Evolutionary conservation across 1,140 invertebrate species (phyloP).

Genomic region (Drosophila sp.): DNA sequence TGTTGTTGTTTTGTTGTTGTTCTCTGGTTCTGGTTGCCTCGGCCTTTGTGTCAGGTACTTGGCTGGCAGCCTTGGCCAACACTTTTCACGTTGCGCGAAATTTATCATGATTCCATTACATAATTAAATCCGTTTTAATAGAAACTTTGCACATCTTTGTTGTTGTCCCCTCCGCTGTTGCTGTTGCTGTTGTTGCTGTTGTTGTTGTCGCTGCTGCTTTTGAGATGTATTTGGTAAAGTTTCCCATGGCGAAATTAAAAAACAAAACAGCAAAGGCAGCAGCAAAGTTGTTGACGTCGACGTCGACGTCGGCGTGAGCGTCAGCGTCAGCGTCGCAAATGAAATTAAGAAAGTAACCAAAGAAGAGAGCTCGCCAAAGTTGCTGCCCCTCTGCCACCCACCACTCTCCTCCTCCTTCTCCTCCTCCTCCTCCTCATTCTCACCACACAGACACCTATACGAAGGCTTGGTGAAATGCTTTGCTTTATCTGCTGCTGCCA

Average conservation of each 20-base stretch:
- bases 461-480: constrained; percentile 45
- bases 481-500: constrained; percentile 52
- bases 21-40: constrained; percentile 39
- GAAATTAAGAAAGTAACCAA: constrained; percentile 83
- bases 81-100: constrained; percentile 83
- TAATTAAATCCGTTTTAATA: constrained; percentile 84
- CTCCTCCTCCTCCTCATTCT: background rate
- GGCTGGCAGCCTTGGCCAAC: constrained; percentile 57
- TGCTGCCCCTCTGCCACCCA: constrained; percentile 1
- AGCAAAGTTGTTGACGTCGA: constrained; percentile 68
- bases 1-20: constrained; percentile 16
- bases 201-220: constrained; percentile 56
- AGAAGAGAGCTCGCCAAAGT: constrained; percentile 66
- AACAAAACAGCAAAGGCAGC: constrained; percentile 77
- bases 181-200: constrained; percentile 21
- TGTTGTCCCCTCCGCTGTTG: constrained; percentile 19
- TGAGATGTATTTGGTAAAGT: constrained; percentile 81
- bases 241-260: constrained; percentile 76
- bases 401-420: too few relatives aligned
- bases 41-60: constrained; percentile 55
- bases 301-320: constrained; percentile 12
- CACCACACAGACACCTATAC: constrained; percentile 18
- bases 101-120: constrained; percentile 84
- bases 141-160: constrained; percentile 78
- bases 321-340: constrained; percentile 57